A percentile compares a stretch with the other conserved stretches of the same genome.
Evolutionary conservation across 1,140 invertebrate species (phyloP).

Genomic region (Sitobion miscanthi): DNA sequence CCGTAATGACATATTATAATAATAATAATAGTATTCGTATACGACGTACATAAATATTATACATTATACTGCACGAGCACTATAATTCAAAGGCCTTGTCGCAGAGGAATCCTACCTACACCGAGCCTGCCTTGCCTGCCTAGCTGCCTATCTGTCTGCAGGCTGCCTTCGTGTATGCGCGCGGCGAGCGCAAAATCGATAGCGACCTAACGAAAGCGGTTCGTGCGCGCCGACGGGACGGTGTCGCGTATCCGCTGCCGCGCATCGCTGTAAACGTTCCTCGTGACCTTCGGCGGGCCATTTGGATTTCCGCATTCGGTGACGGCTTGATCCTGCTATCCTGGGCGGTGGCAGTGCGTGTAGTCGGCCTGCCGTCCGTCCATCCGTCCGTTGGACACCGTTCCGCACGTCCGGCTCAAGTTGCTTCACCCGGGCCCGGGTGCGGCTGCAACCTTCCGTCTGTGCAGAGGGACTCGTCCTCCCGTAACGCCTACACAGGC

Average conservation of each 20-base stretch:
- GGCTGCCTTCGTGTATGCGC: background rate
- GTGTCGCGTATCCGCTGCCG: background rate
- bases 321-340: background rate
- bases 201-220: background rate
- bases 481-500: conserved; percentile 55
- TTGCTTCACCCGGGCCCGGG: background rate
- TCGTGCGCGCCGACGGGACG: background rate
- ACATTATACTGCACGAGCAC: background rate
- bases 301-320: background rate
- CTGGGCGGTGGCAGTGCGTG: background rate
- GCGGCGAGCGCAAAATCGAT: background rate
- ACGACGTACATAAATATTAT: background rate
- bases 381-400: background rate
- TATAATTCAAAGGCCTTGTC: background rate
- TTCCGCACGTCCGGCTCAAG: background rate
- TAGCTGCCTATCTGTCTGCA: too few species aligned
- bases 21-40: background rate
- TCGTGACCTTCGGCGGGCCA: background rate
- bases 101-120: background rate
- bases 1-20: background rate
- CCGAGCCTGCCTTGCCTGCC: background rate
- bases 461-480: conserved; percentile 48
- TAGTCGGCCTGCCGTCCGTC: background rate
- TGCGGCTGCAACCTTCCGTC: conserved; percentile 29
- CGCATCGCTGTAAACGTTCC: too few species aligned